These are phyloP conservation scores for Eospalax fontanierii DNA, from an alignment of 2,797 vertebrate species.

Conservation along the genomic window DNA sequence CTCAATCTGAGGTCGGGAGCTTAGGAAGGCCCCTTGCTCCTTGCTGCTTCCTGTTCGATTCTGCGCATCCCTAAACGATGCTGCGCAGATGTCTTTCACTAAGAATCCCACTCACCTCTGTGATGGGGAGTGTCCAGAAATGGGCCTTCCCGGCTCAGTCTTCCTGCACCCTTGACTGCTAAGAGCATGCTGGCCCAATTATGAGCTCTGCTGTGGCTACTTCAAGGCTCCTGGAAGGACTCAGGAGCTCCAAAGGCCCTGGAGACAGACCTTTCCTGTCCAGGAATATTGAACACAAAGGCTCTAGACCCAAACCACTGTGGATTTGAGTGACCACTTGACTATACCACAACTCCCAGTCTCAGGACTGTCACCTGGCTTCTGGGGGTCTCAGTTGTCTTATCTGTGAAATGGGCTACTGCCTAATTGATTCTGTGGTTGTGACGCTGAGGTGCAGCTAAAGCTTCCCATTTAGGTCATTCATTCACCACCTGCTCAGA, in stretches of 20 bases:
- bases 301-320: background rate
- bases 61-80: background rate
- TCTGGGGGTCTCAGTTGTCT: background rate
- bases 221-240: background rate
- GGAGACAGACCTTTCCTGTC: background rate
- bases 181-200: background rate
- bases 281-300: background rate
- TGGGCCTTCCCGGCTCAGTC: background rate
- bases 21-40: background rate
- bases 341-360: background rate
- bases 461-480: background rate
- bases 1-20: background rate
- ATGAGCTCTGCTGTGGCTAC: background rate
- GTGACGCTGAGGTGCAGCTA: background rate
- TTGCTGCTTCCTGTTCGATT: background rate
- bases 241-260: background rate
- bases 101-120: background rate
- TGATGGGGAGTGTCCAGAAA: background rate
- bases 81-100: background rate
- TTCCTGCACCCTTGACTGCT: background rate
- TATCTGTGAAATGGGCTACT: slow-evolving; percentile 23
- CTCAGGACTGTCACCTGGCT: background rate
- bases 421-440: background rate
- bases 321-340: background rate
- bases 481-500: background rate